Base-by-base conservation (phyloP, 2,888 invertebrate genomes). In the Dastarcus helophoroides region DNA sequence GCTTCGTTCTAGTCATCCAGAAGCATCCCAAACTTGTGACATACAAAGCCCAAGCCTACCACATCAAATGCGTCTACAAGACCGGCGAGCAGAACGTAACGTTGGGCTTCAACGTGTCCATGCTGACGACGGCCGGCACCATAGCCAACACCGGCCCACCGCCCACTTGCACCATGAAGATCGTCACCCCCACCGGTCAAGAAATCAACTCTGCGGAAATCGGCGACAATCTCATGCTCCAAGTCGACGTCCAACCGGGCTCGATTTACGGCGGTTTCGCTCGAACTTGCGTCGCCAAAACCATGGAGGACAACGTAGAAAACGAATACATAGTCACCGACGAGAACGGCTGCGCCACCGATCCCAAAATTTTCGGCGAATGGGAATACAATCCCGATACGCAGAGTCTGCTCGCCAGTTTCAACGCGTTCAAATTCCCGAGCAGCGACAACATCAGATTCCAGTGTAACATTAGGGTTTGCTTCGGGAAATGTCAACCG, bases 11-110 rank as follows among this genome's bases (percentile, higher is more conserved):
- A 23, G 90, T 95, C 13, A 86, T 95, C 54, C 94, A 95, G 58
- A 89, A 90, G 63, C 94, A 95, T 74, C 90, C 91, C 0, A 89
- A 89, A 66, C 69, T 95, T 30, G 82, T 94, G 29, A 95, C 94
- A 1, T 86, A 85, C 57, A 85, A 86, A 53, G 90, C 94, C 3
- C 89, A 91, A 60, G 93, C 94, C 2, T 95, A 93, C 66, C 89
- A 93, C 62, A 89, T 95, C 41, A 88, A 88, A 58, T 94, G 94
- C 58, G 81, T 90, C 32, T 94, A 94, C 58, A 86, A 90, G 60
- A 90, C 89, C 1, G 90, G 89, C 37, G 89, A 89, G 58, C 86
- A 88, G 59, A 89, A 86, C 45, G 86, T 93, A 1, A 89, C 86
- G 0, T 67, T 90, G 19, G 91, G 91, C 22, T 90, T 91, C 60